phyloP scores from a whole-genome alignment of 2,888 invertebrate species.

The Torymus auratus region DNA sequence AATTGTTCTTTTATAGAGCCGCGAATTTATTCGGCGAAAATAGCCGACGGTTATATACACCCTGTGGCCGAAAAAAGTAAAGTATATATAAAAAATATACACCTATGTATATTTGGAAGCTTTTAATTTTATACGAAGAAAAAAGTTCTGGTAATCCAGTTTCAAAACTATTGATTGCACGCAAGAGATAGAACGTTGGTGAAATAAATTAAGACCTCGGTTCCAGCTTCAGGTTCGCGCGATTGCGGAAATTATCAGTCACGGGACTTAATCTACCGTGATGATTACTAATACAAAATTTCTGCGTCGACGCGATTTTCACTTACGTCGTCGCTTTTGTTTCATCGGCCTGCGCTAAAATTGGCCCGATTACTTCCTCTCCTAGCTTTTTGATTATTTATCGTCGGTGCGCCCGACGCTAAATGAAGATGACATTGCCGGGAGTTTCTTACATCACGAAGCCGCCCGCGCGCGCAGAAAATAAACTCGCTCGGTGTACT shows the following conservation, averaged over 20 bases:
- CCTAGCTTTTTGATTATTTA: constrained; percentile 29
- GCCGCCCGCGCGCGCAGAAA: not conserved
- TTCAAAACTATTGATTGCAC: constrained; percentile 8
- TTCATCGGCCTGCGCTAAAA: not conserved
- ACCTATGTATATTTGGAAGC: too few relatives aligned
- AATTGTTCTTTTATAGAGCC: constrained; percentile 7
- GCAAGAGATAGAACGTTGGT: not conserved
- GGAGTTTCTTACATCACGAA: constrained; percentile 28
- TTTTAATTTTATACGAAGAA: not conserved
- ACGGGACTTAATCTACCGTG: too few relatives aligned
- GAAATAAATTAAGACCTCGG: constrained; percentile 24
- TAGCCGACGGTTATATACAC: too few relatives aligned
- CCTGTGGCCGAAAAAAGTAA: too few relatives aligned
- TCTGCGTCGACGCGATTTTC: too few relatives aligned
- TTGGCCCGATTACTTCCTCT: too few relatives aligned
- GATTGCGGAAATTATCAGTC: too few relatives aligned
- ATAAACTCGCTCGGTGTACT: constrained; percentile 10
- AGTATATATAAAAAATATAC: too few relatives aligned
- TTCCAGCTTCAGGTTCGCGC: not conserved
- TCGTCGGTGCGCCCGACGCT: constrained; percentile 1
- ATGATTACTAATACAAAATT: too few relatives aligned
- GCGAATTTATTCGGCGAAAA: not conserved
- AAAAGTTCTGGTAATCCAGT: not conserved
- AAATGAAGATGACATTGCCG: constrained; percentile 46
- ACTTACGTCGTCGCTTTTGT: too few relatives aligned